phyloP scores from a whole-genome alignment of 2,797 vertebrate genomes.

The Microcaecilia unicolor region DNA sequence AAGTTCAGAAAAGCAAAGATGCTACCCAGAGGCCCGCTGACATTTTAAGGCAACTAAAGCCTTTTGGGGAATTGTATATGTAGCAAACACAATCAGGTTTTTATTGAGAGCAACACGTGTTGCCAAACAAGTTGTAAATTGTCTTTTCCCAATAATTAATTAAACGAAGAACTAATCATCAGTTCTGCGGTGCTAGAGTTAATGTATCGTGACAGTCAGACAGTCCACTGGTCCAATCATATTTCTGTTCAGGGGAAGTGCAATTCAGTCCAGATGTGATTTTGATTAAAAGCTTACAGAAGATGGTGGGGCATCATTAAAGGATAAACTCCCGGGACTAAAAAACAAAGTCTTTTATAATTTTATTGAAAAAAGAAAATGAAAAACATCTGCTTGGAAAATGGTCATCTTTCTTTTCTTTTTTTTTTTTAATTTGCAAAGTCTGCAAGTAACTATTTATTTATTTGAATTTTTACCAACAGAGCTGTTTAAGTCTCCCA shows the following conservation, averaged over 20 bases:
- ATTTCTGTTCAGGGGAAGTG: background rate
- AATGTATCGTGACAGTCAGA: too few species aligned
- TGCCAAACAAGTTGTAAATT: background rate
- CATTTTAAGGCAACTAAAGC: too few species aligned
- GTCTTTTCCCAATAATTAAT: too few species aligned
- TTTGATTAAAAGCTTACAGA: background rate
- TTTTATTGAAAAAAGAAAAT: background rate
- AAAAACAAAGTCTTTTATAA: background rate
- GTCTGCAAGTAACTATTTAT: background rate
- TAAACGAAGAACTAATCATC: background rate
- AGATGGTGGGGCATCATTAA: background rate
- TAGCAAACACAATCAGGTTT: background rate
- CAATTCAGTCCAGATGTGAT: background rate
- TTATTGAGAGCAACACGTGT: background rate
- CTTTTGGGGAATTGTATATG: too few species aligned
- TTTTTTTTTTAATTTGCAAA: background rate
- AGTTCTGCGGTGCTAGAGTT: background rate
- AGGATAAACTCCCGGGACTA: background rate
- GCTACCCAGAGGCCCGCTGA: too few species aligned
- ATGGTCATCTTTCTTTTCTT: background rate
- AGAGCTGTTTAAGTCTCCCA: too few species aligned
- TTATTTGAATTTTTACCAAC: background rate
- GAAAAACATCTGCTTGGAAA: background rate
- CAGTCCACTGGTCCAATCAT: background rate
- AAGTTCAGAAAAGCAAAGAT: too few species aligned